phyloP scores from a whole-genome alignment of 2,888 invertebrate genomes.

The Polyommatus icarus region DNA sequence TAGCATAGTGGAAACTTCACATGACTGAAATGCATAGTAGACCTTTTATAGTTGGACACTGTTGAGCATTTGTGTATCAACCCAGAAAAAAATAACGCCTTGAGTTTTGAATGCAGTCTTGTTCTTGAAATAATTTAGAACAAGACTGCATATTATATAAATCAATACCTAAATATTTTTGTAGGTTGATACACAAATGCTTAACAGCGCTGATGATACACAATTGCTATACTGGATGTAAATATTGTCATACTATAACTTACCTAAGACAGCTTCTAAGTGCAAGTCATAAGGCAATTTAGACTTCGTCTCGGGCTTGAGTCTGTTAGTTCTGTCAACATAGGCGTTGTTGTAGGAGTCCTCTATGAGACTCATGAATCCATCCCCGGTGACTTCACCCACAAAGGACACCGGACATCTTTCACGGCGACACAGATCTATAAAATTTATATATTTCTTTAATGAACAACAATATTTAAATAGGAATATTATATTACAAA shows the following conservation, averaged over 20 bases:
- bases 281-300: constrained; percentile 92
- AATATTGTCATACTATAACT: constrained; percentile 36
- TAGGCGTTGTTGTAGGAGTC: constrained; percentile 72
- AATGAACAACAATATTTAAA: not conserved
- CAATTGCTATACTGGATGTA: no score
- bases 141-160: no score
- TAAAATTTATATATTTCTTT: not conserved
- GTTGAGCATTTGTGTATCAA: no score
- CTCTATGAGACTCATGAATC: constrained; percentile 86
- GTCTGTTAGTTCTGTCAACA: constrained; percentile 59
- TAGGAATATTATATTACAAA: not conserved
- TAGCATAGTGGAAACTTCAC: no score
- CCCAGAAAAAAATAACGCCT: no score
- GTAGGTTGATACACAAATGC: no score
- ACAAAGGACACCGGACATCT: constrained; percentile 96
- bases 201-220: no score
- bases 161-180: no score
- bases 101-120: no score
- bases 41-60: no score
- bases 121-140: no score
- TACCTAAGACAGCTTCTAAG: constrained; percentile 92
- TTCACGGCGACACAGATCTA: constrained; percentile 90
- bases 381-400: constrained; percentile 93
- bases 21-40: no score
- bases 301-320: constrained; percentile 58